Base-by-base conservation (phyloP, 1,140 invertebrate species). In the Ditylenchus dipsaci region DNA sequence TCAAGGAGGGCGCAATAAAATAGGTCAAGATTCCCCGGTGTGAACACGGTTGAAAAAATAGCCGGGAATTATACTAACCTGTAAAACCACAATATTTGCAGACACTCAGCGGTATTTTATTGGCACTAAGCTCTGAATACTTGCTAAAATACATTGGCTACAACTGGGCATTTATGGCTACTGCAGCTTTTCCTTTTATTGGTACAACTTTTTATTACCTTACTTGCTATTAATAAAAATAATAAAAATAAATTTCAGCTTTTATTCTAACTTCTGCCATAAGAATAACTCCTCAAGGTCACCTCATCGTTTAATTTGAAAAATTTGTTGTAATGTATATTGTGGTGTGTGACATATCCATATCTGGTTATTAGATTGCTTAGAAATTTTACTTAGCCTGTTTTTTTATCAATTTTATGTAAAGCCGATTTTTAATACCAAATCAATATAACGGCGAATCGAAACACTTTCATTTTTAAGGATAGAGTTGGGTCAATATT, bases 181-280 rank as follows among this genome's bases (percentile, higher is more conserved):
- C 81, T n/a, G 71, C 79, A n/a, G 61, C 60, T 21, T 81, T 81
- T 49, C 79, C 79, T 3, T 81, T 81, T 27, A 75, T 58, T 43
- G 79, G 77, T 78, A 72, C 61, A 56, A 42, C n/a, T 21, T 21
- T 61, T 43, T 26, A 1, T 21, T 8, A 30, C 59, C 8, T 33
- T 61, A 7, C 5, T 61, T n/a, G n/a, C n/a, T 15, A 15, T 15
- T 15, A 47, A 47, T 15, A 47, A 15, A 47, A 47, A 60, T 33
- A 26, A 70, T 67, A n/a, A n/a, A n/a, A 76, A 42, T 43, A n/a
- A 19, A 1, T 81, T 77, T 58, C 62, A 76, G 79, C 79, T 23
- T 81, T 81, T 61, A 49, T 81, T 17, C 56, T 83, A 26, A 83
- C 77, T 26, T 66, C 76, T 1, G 71, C 67, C 43, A 73, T 81